Evolutionary conservation across 2,797 vertebrate species (phyloP).

Genomic region (Darevskia mixta): DNA sequence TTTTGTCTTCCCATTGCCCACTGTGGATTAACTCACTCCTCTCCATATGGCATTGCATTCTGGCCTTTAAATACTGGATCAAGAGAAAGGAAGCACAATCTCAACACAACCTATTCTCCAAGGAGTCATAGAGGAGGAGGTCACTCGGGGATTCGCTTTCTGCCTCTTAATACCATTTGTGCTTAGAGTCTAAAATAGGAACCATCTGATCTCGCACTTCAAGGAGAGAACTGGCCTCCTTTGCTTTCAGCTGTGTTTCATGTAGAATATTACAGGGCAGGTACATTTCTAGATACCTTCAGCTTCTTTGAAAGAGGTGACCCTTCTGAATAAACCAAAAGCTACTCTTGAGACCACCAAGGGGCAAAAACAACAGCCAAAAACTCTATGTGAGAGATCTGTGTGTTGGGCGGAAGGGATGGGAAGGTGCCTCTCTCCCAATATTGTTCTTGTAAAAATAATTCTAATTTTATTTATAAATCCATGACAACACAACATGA

Average conservation of each 20-base stretch:
- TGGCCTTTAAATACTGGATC: conserved; percentile 1
- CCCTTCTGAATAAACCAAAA: too few relatives aligned
- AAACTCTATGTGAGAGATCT: neutral
- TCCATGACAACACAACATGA: too few relatives aligned
- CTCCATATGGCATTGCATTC: neutral
- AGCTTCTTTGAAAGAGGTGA: conserved; percentile 12
- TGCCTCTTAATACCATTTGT: conserved; percentile 54
- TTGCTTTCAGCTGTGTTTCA: neutral
- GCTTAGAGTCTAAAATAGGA: conserved; percentile 62
- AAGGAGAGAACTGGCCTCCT: neutral
- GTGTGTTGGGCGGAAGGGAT: too few relatives aligned
- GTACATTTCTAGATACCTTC: neutral
- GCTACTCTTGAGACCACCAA: neutral
- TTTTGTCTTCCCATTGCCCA: neutral
- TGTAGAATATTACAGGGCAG: neutral
- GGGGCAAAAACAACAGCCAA: too few relatives aligned
- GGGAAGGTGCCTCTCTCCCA: too few relatives aligned
- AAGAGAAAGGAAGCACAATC: conserved; percentile 27
- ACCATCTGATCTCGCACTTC: conserved; percentile 38
- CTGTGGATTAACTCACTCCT: neutral
- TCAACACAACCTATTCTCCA: neutral
- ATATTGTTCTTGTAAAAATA: too few relatives aligned
- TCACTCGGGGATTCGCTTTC: conserved; percentile 42
- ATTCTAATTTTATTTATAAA: too few relatives aligned
- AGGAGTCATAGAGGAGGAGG: conserved; percentile 31